Conservation (phyloP, 2,113 vertebrate species). For the Heteronetta atricapilla region DNA sequence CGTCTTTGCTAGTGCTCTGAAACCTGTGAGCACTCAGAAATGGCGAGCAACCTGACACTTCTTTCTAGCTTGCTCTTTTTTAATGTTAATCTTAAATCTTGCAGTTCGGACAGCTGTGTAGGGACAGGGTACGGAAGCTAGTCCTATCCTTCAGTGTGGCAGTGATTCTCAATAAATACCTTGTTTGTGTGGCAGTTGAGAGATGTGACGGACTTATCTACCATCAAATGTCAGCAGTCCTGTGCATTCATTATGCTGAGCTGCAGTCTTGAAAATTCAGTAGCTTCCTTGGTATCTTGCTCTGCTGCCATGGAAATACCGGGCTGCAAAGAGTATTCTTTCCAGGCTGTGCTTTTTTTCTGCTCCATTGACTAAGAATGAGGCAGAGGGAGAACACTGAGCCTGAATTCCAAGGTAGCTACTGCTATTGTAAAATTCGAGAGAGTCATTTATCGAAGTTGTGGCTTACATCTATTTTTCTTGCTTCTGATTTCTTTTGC, state of each 20-base stretch:
- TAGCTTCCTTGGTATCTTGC: background rate
- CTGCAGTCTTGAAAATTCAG: background rate
- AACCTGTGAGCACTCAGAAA: slow-evolving; percentile 27
- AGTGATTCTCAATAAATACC: fast-evolving
- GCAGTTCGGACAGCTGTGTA: background rate
- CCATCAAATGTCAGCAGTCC: background rate
- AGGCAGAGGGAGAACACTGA: no score
- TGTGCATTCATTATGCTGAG: background rate
- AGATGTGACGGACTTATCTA: background rate
- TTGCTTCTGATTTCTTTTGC: background rate
- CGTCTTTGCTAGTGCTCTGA: slow-evolving; percentile 2
- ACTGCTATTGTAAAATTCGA: background rate
- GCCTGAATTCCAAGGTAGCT: background rate
- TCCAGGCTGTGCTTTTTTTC: background rate
- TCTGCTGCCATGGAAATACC: background rate
- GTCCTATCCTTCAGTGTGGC: background rate
- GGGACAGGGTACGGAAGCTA: background rate
- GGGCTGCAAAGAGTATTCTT: background rate
- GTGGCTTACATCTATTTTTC: background rate
- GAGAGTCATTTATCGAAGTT: background rate
- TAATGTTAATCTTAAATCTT: fast-evolving
- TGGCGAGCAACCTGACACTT: slow-evolving; percentile 56
- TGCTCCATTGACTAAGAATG: background rate
- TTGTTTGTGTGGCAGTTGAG: background rate
- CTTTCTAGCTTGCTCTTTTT: background rate